A percentile compares a stretch with the other conserved stretches of the same genome.
Evolutionary conservation across 1,140 invertebrate genomes (phyloP).

Genomic region (Pogonomyrmex barbatus): DNA sequence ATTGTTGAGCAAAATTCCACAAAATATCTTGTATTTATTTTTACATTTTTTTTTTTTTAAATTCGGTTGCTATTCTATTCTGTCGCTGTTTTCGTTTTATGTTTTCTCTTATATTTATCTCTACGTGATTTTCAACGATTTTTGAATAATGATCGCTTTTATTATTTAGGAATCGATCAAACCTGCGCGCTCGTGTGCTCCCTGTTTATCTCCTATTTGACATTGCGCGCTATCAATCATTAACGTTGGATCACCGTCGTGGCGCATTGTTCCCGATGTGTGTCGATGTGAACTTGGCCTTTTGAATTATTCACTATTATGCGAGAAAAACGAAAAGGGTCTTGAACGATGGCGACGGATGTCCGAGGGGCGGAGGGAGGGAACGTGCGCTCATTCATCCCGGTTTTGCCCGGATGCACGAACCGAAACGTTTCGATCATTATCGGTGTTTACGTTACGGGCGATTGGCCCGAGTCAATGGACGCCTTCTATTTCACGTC

Average conservation of each 20-base stretch:
- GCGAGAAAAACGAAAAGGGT: neutral
- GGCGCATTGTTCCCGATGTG: neutral
- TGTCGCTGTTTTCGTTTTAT: neutral
- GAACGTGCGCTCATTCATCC: neutral
- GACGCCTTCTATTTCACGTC: conserved; percentile 54
- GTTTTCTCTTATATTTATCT: neutral
- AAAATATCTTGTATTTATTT: neutral
- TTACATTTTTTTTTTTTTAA: neutral
- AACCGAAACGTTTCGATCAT: conserved; percentile 63
- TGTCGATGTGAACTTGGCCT: conserved; percentile 8
- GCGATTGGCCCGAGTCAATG: conserved; percentile 68
- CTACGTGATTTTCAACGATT: neutral
- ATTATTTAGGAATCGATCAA: neutral
- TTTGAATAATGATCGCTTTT: neutral
- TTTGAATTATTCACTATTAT: conserved; percentile 23
- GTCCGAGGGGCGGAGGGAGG: neutral
- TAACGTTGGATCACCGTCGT: neutral
- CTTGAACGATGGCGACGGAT: neutral
- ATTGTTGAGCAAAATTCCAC: neutral
- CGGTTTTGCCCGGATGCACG: conserved; percentile 4
- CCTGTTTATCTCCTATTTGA: neutral
- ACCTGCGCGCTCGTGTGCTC: neutral
- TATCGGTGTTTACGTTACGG: conserved; percentile 72
- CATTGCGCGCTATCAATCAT: neutral
- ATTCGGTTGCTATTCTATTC: neutral